These are phyloP conservation scores for Daptonema setosum DNA, from an alignment of 2,888 invertebrate genomes.

Conservation along the genomic window DNA sequence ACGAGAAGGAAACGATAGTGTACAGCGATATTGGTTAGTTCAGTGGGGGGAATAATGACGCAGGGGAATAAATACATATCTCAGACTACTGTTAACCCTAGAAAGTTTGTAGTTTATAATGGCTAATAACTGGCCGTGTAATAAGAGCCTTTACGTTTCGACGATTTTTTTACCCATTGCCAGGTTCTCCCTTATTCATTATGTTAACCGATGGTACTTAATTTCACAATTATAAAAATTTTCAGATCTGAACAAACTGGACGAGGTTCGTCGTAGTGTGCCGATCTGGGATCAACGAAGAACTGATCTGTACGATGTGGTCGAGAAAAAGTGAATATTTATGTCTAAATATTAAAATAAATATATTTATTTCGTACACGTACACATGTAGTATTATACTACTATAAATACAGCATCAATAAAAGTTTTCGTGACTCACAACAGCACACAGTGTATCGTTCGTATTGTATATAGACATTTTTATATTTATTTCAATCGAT, in stretches of 20 bases:
- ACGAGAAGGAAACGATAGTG: slow-evolving; percentile 47
- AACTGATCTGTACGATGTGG: slow-evolving; percentile 45
- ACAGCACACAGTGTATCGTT: too few relatives aligned
- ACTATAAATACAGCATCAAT: too few relatives aligned
- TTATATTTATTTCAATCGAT: too few relatives aligned
- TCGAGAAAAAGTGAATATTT: background rate
- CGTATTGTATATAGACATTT: too few relatives aligned
- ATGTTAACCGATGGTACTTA: too few relatives aligned
- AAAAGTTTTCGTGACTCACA: too few relatives aligned
- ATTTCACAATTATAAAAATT: too few relatives aligned
- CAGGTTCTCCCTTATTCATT: too few relatives aligned
- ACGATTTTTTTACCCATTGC: slow-evolving; percentile 1
- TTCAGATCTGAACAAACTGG: slow-evolving; percentile 48
- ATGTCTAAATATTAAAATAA: too few relatives aligned
- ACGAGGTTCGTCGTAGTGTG: slow-evolving; percentile 59
- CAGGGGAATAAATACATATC: background rate
- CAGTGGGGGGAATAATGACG: background rate
- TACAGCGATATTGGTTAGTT: slow-evolving; percentile 50
- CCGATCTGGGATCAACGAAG: slow-evolving; percentile 53
- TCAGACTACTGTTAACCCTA: too few relatives aligned
- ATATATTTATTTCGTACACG: too few relatives aligned
- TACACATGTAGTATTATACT: too few relatives aligned
- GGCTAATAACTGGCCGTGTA: background rate
- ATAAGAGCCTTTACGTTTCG: background rate
- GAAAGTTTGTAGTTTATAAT: background rate